Conservation (phyloP, 2,113 vertebrate genomes). For the Spizaetus ornatus region DNA sequence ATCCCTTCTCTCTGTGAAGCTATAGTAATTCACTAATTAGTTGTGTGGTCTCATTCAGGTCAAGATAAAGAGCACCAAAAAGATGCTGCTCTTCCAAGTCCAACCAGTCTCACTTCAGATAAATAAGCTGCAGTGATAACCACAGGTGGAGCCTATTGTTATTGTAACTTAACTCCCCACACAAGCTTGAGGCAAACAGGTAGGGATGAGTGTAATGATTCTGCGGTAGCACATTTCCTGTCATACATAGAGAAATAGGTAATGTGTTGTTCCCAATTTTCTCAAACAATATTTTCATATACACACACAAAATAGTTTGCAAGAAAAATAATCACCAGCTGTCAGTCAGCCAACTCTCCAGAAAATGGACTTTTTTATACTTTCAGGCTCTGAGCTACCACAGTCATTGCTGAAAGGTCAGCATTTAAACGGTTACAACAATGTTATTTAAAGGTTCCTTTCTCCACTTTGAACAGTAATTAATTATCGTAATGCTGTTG, state of each 20-base stretch:
- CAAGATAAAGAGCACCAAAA: background rate
- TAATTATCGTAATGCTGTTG: fast-evolving
- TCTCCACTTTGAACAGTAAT: background rate
- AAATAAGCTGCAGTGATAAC: background rate
- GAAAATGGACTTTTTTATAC: background rate
- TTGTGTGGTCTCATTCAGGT: background rate
- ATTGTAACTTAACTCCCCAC: background rate
- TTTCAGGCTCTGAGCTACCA: background rate
- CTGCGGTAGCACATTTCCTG: background rate
- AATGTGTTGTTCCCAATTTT: background rate
- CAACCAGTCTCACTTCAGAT: background rate
- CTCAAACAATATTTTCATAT: background rate
- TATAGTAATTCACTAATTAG: background rate
- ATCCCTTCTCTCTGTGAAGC: background rate
- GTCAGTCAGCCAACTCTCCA: background rate
- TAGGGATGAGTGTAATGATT: background rate
- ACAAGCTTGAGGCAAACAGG: background rate
- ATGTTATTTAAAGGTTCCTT: background rate
- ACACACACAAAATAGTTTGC: background rate
- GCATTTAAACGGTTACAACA: background rate
- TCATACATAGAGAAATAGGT: background rate
- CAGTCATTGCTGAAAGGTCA: background rate
- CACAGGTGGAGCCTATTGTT: background rate
- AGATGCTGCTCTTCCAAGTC: background rate
- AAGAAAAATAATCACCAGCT: background rate